These are phyloP conservation scores for Drosophila cracens DNA, from an alignment of 2,888 invertebrate species.

Conservation along the genomic window DNA sequence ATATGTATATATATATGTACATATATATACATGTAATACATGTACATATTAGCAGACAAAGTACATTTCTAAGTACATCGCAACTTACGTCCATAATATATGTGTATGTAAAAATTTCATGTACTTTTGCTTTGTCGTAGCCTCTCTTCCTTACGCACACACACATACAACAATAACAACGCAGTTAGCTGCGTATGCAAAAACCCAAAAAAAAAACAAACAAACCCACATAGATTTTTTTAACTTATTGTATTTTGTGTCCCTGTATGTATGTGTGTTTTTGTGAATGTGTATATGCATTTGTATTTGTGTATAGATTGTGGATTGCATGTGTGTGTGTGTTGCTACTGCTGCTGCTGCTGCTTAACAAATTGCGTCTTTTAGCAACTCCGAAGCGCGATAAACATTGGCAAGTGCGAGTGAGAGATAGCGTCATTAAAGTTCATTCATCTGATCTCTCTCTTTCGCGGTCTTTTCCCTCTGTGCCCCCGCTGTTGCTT, in stretches of 20 bases:
- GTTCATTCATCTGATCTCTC: constrained; percentile 55
- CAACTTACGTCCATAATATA: constrained; percentile 13
- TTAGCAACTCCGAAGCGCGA: constrained; percentile 46
- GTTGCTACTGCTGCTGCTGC: constrained; percentile 14
- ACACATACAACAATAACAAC: constrained; percentile 15
- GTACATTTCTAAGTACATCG: constrained; percentile 17
- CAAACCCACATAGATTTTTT: constrained; percentile 28
- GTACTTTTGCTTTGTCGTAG: constrained; percentile 26
- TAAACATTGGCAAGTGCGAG: constrained; percentile 38
- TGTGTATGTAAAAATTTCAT: constrained; percentile 4
- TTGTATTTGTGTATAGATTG: constrained; percentile 5
- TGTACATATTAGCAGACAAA: constrained; percentile 8
- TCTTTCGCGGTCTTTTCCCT: constrained; percentile 26
- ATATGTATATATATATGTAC: constrained; percentile 11
- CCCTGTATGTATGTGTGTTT: constrained; percentile 1
- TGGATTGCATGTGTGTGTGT: constrained; percentile 11
- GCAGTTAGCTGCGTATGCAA: constrained; percentile 41
- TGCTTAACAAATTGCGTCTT: constrained; percentile 57
- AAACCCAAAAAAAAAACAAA: constrained; percentile 21
- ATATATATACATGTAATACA: background rate
- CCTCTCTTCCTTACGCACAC: constrained; percentile 6
- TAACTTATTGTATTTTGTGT: constrained; percentile 24
- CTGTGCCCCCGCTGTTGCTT: background rate
- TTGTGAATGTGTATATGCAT: constrained; percentile 1
- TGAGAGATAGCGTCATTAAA: constrained; percentile 32